Evolutionary conservation across 2,888 invertebrate species (phyloP), one percentile per base, ranked within the genome.

Genomic region (Cremastinae sp.): DNA sequence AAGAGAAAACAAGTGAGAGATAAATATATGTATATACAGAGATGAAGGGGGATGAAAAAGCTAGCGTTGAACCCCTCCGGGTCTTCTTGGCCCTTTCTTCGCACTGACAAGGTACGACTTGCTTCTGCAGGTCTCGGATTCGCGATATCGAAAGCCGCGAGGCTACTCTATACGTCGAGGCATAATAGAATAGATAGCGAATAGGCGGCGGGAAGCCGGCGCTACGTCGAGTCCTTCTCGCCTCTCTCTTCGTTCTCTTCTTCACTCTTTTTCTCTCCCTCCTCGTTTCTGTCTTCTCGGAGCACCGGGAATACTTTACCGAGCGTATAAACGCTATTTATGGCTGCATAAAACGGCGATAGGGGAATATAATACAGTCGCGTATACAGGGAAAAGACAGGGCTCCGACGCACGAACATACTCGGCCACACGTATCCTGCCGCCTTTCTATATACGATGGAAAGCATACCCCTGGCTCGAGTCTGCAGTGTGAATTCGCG

Each of bases 241-340:
- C 65, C 56, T 66, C 35, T 8, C 9, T 28, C 28, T 28, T 14
- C 61, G 59, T 58, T 53, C 62, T 78, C 58, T 58, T 65, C 49
- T 45, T 61, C 65, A 47, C 9, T 20, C 18, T 64, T 20, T 9
- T 20, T 64, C 20, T 64, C 20, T 39, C 39, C 12, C 49, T 20
- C 64, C 65, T 62, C 62, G 72, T 58, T 56, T 53, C 43, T 53
- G 53, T 53, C 45, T 45, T 58, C 56, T 28, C 75, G 81, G 82
- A 82, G 84, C 84, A 84, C 83, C 84, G 84, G 83, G 85, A 86
- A 87, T 87, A 87, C 85, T 85, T 87, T 85, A 85, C 86, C 83
- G 83, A 82, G 84, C 85, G 84, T 85, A 87, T 86, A 87, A 88
- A 88, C 87, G 85, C 87, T 88, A 88, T 88, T 88, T 88, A 88